Base-by-base conservation (phyloP, 2,888 invertebrate species). In the Notocelia uddmanniana region DNA sequence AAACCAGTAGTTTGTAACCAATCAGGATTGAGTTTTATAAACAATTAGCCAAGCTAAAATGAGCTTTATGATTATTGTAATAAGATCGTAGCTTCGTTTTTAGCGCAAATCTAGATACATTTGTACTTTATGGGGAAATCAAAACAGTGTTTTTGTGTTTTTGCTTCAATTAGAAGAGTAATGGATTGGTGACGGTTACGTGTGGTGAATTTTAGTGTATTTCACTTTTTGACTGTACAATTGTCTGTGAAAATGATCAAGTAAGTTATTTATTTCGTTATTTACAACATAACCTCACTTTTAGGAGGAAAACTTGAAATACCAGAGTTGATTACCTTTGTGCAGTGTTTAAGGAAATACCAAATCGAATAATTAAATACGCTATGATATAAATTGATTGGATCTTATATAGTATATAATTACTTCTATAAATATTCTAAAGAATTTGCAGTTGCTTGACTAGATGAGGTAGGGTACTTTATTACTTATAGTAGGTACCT, bases 71-170 rank as follows among this genome's bases (percentile, higher is more conserved):
- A 0, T 0, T 1, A 2, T n/a, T n/a, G 0, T 0, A 21, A 11
- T 64, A 64, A 15, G 37, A 13, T n/a, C 2, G 11, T 6, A 21
- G 6, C n/a, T 21, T 52, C 8, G 15, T 21, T 37, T 64, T 37
- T n/a, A n/a, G 11, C 21, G 19, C 21, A 37, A n/a, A 23, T 0
- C 5, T 0, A 18, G 10, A n/a, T 54, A 64, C 21, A 9, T 64
- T 52, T 52, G 64, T 54, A 15, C 1, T n/a, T 5, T 64, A 64
- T 18, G 54, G 52, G 64, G 64, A 64, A 64, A 64, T 50, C 48
- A 62, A 62, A 64, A 64, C 37, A 64, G 0, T 19, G 13, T 54
- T 54, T 37, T 21, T 8, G 48, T 62, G 26, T 34, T 50, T 64
- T 54, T 13, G 37, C 23, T 37, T 64, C 34, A 34, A 34, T 52